These are phyloP conservation scores for Thripadectes ignobilis DNA, from an alignment of 2,797 vertebrate genomes.

Conservation along the genomic window DNA sequence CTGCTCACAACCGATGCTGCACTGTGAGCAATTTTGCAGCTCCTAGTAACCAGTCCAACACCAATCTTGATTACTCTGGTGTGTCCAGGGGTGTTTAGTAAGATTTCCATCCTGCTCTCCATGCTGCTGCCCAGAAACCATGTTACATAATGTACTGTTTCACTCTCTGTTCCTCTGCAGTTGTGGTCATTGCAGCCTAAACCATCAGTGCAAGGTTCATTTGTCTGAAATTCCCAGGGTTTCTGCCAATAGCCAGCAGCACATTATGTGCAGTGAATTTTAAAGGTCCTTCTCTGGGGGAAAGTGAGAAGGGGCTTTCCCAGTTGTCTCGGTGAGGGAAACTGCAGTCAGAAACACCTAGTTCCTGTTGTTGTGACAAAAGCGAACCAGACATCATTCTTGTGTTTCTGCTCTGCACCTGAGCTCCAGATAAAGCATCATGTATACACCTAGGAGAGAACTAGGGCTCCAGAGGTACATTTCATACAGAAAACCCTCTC, in stretches of 20 bases:
- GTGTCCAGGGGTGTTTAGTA: neutral
- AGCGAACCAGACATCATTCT: neutral
- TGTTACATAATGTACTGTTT: neutral
- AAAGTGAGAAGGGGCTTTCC: neutral
- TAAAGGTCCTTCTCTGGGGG: neutral
- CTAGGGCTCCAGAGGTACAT: neutral
- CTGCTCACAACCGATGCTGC: neutral
- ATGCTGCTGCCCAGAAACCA: neutral
- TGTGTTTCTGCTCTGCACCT: neutral
- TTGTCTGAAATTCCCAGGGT: slow-evolving; percentile 7
- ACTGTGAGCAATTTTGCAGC: slow-evolving; percentile 8
- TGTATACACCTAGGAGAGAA: neutral
- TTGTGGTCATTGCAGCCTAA: neutral
- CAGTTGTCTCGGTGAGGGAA: neutral
- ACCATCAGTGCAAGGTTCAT: neutral
- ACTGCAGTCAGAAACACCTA: neutral
- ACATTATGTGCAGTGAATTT: neutral
- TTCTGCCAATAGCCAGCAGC: slow-evolving; percentile 37
- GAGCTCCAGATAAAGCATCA: neutral
- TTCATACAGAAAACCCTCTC: neutral
- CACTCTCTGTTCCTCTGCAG: neutral
- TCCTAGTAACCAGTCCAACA: neutral
- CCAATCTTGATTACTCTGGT: neutral
- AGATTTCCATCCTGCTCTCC: neutral
- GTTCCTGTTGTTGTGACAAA: neutral